Percentiles rank a stretch among this genome's conserved stretches.
Evolutionary conservation across 2,113 vertebrate genomes (phyloP).

Genomic region (Saguinus imperator): DNA sequence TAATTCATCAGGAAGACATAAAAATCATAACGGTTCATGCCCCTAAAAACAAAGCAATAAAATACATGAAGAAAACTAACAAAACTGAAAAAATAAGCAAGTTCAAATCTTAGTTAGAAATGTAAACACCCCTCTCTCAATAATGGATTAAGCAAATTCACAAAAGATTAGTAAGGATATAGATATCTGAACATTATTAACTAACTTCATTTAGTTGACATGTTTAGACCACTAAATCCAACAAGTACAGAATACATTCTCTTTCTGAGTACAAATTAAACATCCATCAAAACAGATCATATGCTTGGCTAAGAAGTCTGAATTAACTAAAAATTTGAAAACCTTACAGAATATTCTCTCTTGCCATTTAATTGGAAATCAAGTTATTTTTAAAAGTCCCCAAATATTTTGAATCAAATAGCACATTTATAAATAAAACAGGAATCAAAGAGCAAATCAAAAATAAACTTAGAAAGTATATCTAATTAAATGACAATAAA

Average conservation of each 20-base stretch:
- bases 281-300: background rate
- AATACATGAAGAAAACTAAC: background rate
- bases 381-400: background rate
- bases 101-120: background rate
- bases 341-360: background rate
- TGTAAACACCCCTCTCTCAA: background rate
- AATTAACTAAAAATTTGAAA: background rate
- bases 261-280: background rate
- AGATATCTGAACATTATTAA: background rate
- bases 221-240: background rate
- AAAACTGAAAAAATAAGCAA: background rate
- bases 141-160: background rate
- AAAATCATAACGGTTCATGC: background rate
- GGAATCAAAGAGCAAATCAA: background rate
- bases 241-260: background rate
- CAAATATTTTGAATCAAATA: background rate
- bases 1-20: background rate
- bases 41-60: background rate
- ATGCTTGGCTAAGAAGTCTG: background rate
- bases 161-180: background rate
- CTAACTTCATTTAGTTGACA: background rate
- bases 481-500: background rate
- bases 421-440: background rate
- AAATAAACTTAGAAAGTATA: background rate
- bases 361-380: background rate